Evolutionary conservation across 2,113 vertebrate species (phyloP).

Genomic region (Leptocoma aspasia): DNA sequence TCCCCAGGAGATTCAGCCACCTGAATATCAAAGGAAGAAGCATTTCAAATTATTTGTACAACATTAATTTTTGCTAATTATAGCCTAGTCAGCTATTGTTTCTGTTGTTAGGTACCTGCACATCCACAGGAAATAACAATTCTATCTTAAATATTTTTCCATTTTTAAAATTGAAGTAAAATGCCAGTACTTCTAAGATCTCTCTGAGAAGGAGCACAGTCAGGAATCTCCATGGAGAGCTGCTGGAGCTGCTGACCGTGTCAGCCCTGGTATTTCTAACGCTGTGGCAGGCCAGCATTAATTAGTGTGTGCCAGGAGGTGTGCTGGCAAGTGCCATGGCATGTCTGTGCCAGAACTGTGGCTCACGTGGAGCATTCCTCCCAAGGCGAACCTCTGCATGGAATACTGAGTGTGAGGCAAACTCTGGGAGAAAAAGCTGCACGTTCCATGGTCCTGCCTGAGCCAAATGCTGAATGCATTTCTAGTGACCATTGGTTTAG

Average conservation of each 20-base stretch:
- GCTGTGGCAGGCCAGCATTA: background rate
- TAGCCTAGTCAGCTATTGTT: background rate
- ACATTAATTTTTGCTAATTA: background rate
- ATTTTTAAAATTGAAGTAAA: background rate
- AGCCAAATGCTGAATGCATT: background rate
- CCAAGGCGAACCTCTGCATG: background rate
- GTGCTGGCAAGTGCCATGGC: background rate
- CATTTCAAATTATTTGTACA: background rate
- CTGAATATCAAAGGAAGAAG: background rate
- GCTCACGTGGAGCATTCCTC: background rate
- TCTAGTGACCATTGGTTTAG: accelerated
- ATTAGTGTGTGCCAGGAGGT: background rate
- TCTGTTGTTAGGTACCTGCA: background rate
- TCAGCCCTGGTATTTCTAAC: background rate
- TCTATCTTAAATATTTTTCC: background rate
- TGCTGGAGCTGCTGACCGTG: background rate
- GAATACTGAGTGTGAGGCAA: background rate
- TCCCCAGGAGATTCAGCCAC: background rate
- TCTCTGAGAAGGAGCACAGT: background rate
- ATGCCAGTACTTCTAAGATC: background rate
- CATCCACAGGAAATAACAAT: background rate
- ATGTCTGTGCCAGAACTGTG: background rate
- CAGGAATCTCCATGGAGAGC: conserved; percentile 14
- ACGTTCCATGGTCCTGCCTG: background rate
- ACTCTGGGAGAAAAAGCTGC: background rate